Base-by-base conservation (phyloP, 2,888 invertebrate species). In the Trimorus sp. region DNA sequence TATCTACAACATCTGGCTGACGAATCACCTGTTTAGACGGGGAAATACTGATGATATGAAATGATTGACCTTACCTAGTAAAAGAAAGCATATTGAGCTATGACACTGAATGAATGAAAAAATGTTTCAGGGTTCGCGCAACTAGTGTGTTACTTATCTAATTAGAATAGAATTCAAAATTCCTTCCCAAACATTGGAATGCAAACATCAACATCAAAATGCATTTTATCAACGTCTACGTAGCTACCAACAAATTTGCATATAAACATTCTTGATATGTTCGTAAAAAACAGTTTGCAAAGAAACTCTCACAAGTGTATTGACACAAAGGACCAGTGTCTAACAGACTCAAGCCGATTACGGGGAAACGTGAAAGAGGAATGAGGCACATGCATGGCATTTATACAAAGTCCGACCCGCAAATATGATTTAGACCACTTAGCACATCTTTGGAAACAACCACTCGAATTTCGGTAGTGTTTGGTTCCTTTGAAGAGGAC, bases 41-140 rank as follows among this genome's bases (percentile, higher is more conserved):
- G 26, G 45, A 45, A 45, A 58, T 58, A 58, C n/a, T 42, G 42
- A 42, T 42, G 42, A 59, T 59, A 59, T 42, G 42, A 59, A 59
- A 42, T 59, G 42, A 59, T 42, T 16, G 40, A 59, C 16, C 42
- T 59, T 59, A 59, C 40, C 16, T 59, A 59, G 59, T 59, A 59
- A 59, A 59, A 42, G 59, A 59, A 59, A 59, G 59, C 59, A 42
- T 59, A 15, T 16, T n/a, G 38, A 58, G n/a, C 58, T 58, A 59
- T 42, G 14, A 40, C 40, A 26, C 26, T 59, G 6, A 59, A 60
- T 60, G 60, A 60, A 60, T 60, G 60, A 60, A 60, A 60, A 60
- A 60, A 45, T 60, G 45, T 60, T 26, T 26, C 26, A 26, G 26
- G 26, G 26, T 26, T 26, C 26, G 26, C 26, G 26, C 26, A 3